These are phyloP conservation scores for Myrmophylax atrothorax DNA, from an alignment of 2,113 vertebrate species.

Conservation along the genomic window DNA sequence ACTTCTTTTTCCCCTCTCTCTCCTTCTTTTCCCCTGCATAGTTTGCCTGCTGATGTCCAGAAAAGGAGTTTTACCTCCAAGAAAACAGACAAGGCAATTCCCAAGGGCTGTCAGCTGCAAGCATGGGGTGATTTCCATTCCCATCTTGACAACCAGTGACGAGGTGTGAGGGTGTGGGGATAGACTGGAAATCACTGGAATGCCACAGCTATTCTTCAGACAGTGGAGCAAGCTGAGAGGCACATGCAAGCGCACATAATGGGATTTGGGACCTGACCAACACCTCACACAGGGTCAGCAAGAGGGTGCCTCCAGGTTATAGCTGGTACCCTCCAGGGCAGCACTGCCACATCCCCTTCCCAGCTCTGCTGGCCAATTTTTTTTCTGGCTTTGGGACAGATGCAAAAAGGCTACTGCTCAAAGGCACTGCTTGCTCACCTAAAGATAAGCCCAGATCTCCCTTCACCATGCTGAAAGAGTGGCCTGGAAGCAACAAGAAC, in stretches of 20 bases:
- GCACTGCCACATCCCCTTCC: background rate
- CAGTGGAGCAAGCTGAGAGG: background rate
- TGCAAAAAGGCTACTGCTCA: background rate
- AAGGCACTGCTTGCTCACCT: background rate
- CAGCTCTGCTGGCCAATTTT: background rate
- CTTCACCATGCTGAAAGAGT: background rate
- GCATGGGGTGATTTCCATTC: background rate
- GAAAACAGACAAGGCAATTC: background rate
- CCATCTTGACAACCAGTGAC: background rate
- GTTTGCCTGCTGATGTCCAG: background rate
- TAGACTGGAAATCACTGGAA: background rate
- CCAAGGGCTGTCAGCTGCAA: background rate
- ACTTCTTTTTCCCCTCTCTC: background rate
- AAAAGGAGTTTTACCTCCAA: background rate
- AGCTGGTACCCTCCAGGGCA: background rate
- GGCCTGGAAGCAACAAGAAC: background rate
- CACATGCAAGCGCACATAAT: background rate
- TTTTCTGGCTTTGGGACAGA: background rate
- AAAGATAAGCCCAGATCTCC: background rate
- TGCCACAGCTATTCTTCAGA: background rate
- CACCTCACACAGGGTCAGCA: background rate
- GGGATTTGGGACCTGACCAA: background rate
- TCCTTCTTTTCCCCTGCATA: background rate
- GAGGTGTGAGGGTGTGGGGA: background rate
- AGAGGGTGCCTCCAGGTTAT: fast-evolving